These are phyloP conservation scores for Pachyuromys duprasi DNA, from an alignment of 2,797 vertebrate genomes.

Conservation along the genomic window DNA sequence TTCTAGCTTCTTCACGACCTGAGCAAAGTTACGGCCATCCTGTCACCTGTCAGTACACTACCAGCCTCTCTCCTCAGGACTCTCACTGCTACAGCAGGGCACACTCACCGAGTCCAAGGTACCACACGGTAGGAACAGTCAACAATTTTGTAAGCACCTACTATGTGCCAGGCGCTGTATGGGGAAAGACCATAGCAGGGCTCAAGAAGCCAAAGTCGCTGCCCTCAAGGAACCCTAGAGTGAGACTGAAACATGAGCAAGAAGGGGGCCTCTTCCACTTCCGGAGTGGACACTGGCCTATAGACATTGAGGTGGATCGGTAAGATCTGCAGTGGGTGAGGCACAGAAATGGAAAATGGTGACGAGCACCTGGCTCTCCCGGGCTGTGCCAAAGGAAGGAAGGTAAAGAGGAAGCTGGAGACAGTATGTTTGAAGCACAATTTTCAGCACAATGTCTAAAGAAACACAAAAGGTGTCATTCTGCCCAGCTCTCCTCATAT, in stretches of 20 bases:
- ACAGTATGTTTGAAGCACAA: background rate
- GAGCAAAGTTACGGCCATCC: background rate
- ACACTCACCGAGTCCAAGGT: background rate
- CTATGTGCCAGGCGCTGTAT: background rate
- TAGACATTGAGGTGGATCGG: background rate
- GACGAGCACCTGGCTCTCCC: rapidly evolving
- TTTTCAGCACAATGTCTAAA: background rate
- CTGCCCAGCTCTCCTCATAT: background rate
- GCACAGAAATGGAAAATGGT: background rate
- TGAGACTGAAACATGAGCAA: background rate
- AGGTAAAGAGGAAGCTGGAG: background rate
- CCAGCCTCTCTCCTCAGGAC: background rate
- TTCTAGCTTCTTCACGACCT: background rate
- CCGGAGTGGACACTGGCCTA: background rate
- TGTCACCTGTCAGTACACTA: background rate
- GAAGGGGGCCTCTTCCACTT: background rate
- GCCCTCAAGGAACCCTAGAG: background rate
- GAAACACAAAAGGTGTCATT: background rate
- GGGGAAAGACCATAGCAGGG: background rate
- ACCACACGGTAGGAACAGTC: background rate
- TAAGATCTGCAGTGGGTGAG: background rate
- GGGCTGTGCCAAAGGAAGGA: background rate
- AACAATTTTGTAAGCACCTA: background rate
- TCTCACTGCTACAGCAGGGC: background rate
- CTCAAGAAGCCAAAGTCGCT: background rate